A percentile compares a stretch with the other conserved stretches of the same genome.
Evolutionary conservation across 2,113 vertebrate species (phyloP).

Genomic region (Leptobrachium leishanense): DNA sequence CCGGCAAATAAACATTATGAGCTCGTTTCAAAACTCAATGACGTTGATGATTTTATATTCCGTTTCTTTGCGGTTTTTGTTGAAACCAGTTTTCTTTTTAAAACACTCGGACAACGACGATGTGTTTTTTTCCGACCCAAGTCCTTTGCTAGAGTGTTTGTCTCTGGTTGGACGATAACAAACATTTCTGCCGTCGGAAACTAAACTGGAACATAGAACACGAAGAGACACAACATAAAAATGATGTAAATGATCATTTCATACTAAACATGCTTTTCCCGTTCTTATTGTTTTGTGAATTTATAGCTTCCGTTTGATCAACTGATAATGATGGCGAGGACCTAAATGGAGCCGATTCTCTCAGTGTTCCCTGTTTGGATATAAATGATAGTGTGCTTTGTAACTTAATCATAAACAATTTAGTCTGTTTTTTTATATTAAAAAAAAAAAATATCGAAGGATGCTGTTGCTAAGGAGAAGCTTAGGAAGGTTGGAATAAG

Average conservation of each 20-base stretch:
- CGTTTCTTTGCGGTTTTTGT: too few species aligned
- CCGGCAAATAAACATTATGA: too few species aligned
- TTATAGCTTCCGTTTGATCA: not conserved
- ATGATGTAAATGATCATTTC: slow-evolving; percentile 2
- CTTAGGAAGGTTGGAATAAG: slow-evolving; percentile 24
- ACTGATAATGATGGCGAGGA: too few species aligned
- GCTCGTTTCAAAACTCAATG: too few species aligned
- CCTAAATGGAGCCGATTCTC: too few species aligned
- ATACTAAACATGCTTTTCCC: slow-evolving; percentile 26
- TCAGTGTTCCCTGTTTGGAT: too few species aligned
- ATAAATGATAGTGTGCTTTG: too few species aligned
- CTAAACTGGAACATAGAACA: not conserved
- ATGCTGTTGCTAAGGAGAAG: not conserved
- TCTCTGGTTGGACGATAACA: not conserved
- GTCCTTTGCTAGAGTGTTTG: too few species aligned
- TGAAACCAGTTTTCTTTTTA: too few species aligned
- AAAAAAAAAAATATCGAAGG: slow-evolving; percentile 2
- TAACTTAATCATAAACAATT: not conserved
- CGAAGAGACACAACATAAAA: slow-evolving; percentile 1
- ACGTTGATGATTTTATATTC: too few species aligned
- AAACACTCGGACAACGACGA: too few species aligned
- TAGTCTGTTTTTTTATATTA: not conserved
- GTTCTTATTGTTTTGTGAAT: not conserved
- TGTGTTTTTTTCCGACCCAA: too few species aligned
- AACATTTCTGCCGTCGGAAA: not conserved